A percentile compares a stretch with the other conserved stretches of the same genome.
Evolutionary conservation across 2,113 vertebrate genomes (phyloP).

Genomic region (Corythornis cristatus): DNA sequence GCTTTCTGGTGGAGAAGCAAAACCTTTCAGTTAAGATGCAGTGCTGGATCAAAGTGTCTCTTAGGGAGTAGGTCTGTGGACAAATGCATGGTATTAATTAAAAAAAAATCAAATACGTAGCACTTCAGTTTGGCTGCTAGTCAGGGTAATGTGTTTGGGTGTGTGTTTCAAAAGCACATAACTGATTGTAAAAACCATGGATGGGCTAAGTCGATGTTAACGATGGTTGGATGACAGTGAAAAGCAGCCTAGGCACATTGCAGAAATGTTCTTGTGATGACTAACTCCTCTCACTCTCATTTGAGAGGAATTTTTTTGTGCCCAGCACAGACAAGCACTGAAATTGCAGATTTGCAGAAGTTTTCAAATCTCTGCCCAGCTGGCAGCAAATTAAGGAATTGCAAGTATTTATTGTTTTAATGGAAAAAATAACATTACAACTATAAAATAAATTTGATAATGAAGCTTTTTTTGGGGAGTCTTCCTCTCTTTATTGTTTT

Average conservation of each 20-base stretch:
- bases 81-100: not conserved
- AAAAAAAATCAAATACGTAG: not conserved
- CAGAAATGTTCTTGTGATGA: slow-evolving; percentile 51
- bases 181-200: slow-evolving; percentile 32
- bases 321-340: slow-evolving; percentile 45
- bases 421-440: not conserved
- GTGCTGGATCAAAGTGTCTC: not conserved
- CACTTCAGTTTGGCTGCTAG: not conserved
- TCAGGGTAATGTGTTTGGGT: not conserved
- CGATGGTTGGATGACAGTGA: slow-evolving; percentile 6
- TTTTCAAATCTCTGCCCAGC: slow-evolving; percentile 9
- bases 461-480: not conserved
- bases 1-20: not conserved
- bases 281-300: slow-evolving; percentile 25
- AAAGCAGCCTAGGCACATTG: slow-evolving; percentile 47
- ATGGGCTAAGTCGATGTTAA: slow-evolving; percentile 7
- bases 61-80: not conserved
- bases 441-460: slow-evolving; percentile 32
- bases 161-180: slow-evolving; percentile 18
- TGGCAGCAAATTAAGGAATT: slow-evolving; percentile 44
- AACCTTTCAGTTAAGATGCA: not conserved
- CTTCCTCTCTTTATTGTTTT: not conserved
- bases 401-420: slow-evolving; percentile 44
- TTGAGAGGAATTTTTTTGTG: slow-evolving; percentile 44
- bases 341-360: slow-evolving; percentile 23